A percentile compares a stretch with the other conserved stretches of the same genome.
Conservation (phyloP, 2,888 invertebrate species). For the Platerodrilus igneus region DNA sequence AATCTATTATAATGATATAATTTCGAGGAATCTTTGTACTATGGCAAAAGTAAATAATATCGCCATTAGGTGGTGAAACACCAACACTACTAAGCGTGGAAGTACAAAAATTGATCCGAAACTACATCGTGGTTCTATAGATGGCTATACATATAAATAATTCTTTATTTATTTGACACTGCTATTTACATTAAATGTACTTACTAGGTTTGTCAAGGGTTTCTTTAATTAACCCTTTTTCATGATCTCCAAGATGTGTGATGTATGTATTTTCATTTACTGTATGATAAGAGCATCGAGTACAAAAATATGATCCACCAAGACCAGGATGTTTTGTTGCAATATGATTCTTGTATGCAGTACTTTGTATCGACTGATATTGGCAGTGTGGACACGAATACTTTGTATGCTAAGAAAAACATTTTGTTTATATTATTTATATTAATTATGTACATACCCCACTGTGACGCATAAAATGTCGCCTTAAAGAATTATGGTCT, state of each 20-base stretch:
- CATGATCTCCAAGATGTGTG: constrained; percentile 55
- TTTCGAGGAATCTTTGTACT: too few species aligned
- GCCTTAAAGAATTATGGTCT: constrained; percentile 70
- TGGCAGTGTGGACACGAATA: constrained; percentile 64
- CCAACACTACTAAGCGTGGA: too few species aligned
- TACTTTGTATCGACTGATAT: constrained; percentile 66
- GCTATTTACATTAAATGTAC: too few species aligned
- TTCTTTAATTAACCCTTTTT: constrained; percentile 47
- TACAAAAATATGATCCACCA: constrained; percentile 52
- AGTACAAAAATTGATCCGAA: too few species aligned
- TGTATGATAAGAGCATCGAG: constrained; percentile 54
- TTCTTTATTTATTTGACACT: too few species aligned
- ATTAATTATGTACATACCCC: constrained; percentile 38
- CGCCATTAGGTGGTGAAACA: too few species aligned
- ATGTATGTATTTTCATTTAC: constrained; percentile 54
- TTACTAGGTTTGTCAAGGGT: constrained; percentile 8
- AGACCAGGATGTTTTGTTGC: constrained; percentile 53
- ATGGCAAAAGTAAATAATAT: too few species aligned
- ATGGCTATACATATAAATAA: too few species aligned
- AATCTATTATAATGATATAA: too few species aligned
- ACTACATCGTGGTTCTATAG: too few species aligned
- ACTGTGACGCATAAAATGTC: constrained; percentile 60
- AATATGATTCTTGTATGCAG: constrained; percentile 61
- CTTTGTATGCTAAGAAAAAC: constrained; percentile 33
- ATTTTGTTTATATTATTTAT: constrained; percentile 1